Evolutionary conservation across 1,140 invertebrate genomes (phyloP), one percentile per base, ranked within the genome.

Genomic region (Hylyphantes graminicola): DNA sequence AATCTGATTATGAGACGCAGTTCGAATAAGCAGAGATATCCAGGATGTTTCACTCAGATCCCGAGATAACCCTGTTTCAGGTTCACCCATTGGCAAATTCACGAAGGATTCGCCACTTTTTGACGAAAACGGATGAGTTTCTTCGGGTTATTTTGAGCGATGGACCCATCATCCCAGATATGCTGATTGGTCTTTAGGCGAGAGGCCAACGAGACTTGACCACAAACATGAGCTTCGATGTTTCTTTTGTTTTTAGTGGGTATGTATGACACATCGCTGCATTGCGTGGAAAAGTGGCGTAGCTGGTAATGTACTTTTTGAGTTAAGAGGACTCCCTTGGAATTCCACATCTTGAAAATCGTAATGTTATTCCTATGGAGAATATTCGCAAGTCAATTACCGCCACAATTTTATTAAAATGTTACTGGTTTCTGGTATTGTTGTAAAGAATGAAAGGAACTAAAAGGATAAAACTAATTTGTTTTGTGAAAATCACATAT

Each of bases 91-190:
- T 10, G 19, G n/a, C 51, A 51, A 17, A 70, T 70, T 53, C 12
- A 17, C 15, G n/a, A 35, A 35, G 35, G 35, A 35, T 35, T 35
- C 35, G 35, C 35, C 35, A 35, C 35, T 35, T 17, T 53, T 51
- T 70, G 68, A 70, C 50, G 51, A 70, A 70, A 70, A 70, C 54
- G 68, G 53, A 70, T 70, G 68, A 70, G 68, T 9, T 70, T 70
- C 15, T 70, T 51, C 11, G 2, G 50, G 12, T 35, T 35, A 51
- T 48, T 53, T 70, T 70, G 68, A 70, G 68, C 68, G 68, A 70
- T 70, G 68, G 19, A 70, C 54, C 68, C 35, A 35, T 35, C 35
- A 35, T 17, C 3, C 7, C 50, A 70, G 54, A 70, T 70, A 70
- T 70, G 68, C 50, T 53, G 68, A 70, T 70, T 54, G 68, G n/a